phyloP scores from a whole-genome alignment of 2,797 vertebrate species.

The Hypotaenidia philippensis region DNA sequence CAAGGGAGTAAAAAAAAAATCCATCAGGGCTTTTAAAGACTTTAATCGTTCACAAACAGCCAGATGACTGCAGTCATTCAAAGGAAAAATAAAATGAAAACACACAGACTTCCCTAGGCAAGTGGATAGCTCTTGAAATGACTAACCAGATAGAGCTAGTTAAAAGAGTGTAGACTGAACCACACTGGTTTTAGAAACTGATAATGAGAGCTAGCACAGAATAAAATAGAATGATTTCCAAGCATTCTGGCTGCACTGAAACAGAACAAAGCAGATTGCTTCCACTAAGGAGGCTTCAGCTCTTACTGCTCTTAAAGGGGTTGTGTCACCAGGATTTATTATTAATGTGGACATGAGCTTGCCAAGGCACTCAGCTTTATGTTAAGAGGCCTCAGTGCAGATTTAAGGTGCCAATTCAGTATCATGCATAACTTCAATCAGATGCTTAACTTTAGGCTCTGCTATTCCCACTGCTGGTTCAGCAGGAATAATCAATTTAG shows the following conservation, averaged over 20 bases:
- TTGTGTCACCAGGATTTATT: slow-evolving; percentile 47
- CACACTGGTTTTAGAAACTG: not conserved
- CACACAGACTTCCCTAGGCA: not conserved
- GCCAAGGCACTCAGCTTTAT: slow-evolving; percentile 34
- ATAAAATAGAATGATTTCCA: not conserved
- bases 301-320: not conserved
- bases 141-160: not conserved
- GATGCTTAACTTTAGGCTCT: not conserved
- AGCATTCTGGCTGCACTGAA: not conserved
- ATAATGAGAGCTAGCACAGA: not conserved
- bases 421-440: not conserved
- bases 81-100: slow-evolving; percentile 39
- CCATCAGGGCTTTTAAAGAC: not conserved
- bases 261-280: slow-evolving; percentile 34
- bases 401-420: slow-evolving; percentile 6
- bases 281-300: slow-evolving; percentile 24
- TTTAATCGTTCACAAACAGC: not conserved
- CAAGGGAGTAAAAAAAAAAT: not conserved
- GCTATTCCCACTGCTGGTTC: not conserved
- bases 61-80: slow-evolving; percentile 19
- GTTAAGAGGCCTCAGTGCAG: slow-evolving; percentile 34
- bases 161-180: not conserved
- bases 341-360: slow-evolving; percentile 25
- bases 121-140: slow-evolving; percentile 9
- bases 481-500: not conserved